phyloP scores from a whole-genome alignment of 2,113 vertebrate genomes.

The Pionites leucogaster region DNA sequence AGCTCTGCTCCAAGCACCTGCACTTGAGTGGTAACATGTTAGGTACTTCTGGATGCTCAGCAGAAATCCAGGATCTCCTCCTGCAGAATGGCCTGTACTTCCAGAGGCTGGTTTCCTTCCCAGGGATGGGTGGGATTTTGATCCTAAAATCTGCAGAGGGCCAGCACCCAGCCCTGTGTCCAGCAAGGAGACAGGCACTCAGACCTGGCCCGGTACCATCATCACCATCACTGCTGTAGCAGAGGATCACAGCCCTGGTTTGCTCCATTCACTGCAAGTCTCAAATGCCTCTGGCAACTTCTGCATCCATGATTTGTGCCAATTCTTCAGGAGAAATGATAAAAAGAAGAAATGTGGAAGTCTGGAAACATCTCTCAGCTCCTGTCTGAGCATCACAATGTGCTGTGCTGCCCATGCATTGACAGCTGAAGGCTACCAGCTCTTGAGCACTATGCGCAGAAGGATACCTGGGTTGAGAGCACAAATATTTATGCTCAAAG shows the following conservation, averaged over 20 bases:
- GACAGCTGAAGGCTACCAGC: background rate
- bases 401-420: accelerated
- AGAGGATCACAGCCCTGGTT: background rate
- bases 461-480: background rate
- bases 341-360: background rate
- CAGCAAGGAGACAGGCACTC: background rate
- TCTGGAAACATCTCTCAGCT: background rate
- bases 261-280: background rate
- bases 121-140: background rate
- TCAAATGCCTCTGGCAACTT: background rate
- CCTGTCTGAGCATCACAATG: background rate
- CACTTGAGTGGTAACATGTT: accelerated
- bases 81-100: accelerated
- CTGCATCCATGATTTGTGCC: background rate
- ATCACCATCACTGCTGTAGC: background rate
- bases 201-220: background rate
- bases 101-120: background rate
- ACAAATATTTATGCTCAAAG: background rate
- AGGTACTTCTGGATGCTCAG: accelerated
- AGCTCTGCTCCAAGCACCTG: background rate
- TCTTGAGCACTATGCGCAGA: background rate
- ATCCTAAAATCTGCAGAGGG: background rate
- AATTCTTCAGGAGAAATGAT: background rate
- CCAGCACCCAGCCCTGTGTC: background rate
- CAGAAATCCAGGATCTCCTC: background rate